phyloP scores from a whole-genome alignment of 1,140 invertebrate species.

The Ylistrum balloti region DNA sequence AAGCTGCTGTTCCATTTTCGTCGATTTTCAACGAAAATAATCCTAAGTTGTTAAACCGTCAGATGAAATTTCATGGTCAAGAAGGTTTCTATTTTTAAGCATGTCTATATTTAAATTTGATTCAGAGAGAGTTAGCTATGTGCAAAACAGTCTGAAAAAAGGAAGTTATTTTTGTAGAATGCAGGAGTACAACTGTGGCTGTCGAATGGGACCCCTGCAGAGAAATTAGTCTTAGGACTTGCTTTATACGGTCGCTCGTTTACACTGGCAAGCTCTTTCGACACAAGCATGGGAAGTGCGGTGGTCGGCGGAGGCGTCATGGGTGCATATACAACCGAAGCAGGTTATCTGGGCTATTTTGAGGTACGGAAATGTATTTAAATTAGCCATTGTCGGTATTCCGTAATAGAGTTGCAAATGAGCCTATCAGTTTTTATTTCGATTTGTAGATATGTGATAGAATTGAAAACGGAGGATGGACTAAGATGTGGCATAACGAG shows the following conservation, averaged over 20 bases:
- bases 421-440: too few relatives aligned
- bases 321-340: conserved; percentile 85
- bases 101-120: too few relatives aligned
- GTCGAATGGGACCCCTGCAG: conserved; percentile 92
- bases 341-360: conserved; percentile 73
- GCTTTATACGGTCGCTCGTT: conserved; percentile 83
- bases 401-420: too few relatives aligned
- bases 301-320: conserved; percentile 83
- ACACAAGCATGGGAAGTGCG: conserved; percentile 58
- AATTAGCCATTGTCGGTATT: too few relatives aligned
- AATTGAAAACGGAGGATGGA: not conserved
- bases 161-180: too few relatives aligned
- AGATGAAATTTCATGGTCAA: too few relatives aligned
- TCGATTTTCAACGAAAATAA: too few relatives aligned
- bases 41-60: too few relatives aligned
- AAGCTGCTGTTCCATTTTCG: too few relatives aligned
- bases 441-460: not conserved
- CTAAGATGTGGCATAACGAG: conserved; percentile 83
- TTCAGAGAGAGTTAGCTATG: too few relatives aligned
- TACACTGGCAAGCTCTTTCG: conserved; percentile 60
- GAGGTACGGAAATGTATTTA: conserved; percentile 74
- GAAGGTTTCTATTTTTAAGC: too few relatives aligned
- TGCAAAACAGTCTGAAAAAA: too few relatives aligned
- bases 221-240: conserved; percentile 98
- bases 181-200: conserved; percentile 74